phyloP scores from a whole-genome alignment of 1,140 invertebrate genomes.

The Trachymyrmex cornetzi region DNA sequence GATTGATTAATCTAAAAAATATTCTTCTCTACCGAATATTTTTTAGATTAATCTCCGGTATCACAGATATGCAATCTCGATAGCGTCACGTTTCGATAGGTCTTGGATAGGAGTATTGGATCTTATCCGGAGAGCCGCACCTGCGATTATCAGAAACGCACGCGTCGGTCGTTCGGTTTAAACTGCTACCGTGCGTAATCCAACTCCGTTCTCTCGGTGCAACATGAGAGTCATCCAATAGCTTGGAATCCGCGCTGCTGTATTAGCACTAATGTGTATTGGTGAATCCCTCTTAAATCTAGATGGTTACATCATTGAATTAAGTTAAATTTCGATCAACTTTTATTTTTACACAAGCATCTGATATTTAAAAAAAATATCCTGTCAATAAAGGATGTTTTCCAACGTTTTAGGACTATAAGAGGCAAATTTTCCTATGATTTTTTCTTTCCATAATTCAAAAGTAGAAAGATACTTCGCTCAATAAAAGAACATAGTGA shows the following conservation, averaged over 20 bases:
- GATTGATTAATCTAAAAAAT: background rate
- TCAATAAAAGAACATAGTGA: too few species aligned
- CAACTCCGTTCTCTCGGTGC: constrained; percentile 39
- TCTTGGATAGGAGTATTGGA: background rate
- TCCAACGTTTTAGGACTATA: too few species aligned
- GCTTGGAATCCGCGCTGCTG: constrained; percentile 20
- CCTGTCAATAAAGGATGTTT: background rate
- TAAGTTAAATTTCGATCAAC: constrained; percentile 7
- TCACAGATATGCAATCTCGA: background rate
- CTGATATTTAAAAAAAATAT: background rate
- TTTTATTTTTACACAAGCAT: background rate
- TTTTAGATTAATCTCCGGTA: background rate
- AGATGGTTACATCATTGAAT: constrained; percentile 51
- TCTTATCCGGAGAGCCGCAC: background rate
- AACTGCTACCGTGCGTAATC: constrained; percentile 52
- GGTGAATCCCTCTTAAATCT: constrained; percentile 34
- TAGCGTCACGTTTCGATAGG: background rate
- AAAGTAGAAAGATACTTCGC: too few species aligned
- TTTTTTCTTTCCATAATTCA: too few species aligned
- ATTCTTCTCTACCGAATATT: background rate
- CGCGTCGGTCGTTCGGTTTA: constrained; percentile 26
- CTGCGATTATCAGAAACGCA: constrained; percentile 35
- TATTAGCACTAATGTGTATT: constrained; percentile 59
- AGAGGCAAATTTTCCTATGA: too few species aligned
- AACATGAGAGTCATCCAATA: constrained; percentile 62